Evolutionary conservation across 2,797 vertebrate genomes (phyloP).

Genomic region (Manis pentadactyla): DNA sequence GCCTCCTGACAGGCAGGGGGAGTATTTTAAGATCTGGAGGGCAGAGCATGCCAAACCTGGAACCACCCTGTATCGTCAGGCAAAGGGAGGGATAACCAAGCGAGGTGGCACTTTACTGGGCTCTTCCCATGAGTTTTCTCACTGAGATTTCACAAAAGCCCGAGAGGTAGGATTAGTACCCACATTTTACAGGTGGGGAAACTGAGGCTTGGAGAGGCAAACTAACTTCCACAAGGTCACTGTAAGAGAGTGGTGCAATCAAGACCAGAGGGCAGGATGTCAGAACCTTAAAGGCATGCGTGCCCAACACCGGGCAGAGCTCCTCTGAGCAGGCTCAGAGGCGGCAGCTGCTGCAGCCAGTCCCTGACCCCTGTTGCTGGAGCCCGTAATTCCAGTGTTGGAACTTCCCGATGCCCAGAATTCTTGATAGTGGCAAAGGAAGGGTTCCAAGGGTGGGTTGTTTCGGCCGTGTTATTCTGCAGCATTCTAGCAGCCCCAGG

Average conservation of each 20-base stretch:
- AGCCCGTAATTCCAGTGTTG: neutral
- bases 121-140: neutral
- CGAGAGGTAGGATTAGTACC: neutral
- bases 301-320: neutral
- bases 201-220: neutral
- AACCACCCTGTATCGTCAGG: rapidly evolving
- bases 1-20: neutral
- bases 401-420: neutral
- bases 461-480: neutral
- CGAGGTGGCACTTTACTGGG: rapidly evolving
- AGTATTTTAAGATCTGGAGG: neutral
- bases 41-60: neutral
- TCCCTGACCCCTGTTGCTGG: neutral
- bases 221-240: neutral
- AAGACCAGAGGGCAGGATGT: neutral
- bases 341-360: neutral
- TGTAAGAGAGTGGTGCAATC: neutral
- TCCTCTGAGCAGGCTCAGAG: neutral
- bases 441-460: rapidly evolving
- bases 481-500: neutral
- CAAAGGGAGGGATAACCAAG: too few species aligned
- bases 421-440: neutral
- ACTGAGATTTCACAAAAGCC: neutral
- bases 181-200: neutral
- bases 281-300: rapidly evolving